These are phyloP conservation scores for Ormyrus thymus DNA, from an alignment of 2,888 invertebrate genomes.

Conservation along the genomic window DNA sequence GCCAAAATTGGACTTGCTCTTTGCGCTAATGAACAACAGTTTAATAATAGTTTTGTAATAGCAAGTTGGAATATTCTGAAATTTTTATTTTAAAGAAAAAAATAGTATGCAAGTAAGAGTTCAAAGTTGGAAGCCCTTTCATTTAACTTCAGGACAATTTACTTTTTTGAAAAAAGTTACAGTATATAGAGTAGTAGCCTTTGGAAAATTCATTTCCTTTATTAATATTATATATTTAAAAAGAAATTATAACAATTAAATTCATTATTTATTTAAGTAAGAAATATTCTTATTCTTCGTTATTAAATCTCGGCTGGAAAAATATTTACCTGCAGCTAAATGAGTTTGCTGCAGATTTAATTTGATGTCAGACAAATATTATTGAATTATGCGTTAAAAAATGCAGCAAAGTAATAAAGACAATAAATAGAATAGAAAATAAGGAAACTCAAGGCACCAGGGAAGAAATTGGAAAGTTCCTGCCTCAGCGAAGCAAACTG, in stretches of 20 bases:
- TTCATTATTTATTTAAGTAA: too few species aligned
- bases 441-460: slow-evolving; percentile 4
- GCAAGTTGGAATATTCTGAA: slow-evolving; percentile 5
- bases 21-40: slow-evolving; percentile 62
- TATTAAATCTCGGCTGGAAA: too few species aligned
- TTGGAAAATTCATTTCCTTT: too few species aligned
- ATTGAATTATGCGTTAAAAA: slow-evolving; percentile 5
- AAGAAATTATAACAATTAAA: too few species aligned
- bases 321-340: too few species aligned
- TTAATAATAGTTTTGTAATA: slow-evolving; percentile 58
- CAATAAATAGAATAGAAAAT: slow-evolving; percentile 9
- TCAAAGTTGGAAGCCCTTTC: background rate
- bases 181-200: too few species aligned
- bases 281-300: too few species aligned
- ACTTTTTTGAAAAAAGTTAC: too few species aligned
- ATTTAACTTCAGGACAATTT: too few species aligned
- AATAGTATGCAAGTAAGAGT: background rate
- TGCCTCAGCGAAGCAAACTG: slow-evolving; percentile 10
- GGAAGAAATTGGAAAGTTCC: slow-evolving; percentile 30
- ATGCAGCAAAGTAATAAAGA: background rate
- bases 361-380: background rate
- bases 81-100: background rate
- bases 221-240: too few species aligned
- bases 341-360: too few species aligned
- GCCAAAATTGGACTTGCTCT: slow-evolving; percentile 60